Percentiles rank a stretch among this genome's conserved stretches.
Evolutionary conservation across 2,797 vertebrate species (phyloP).

Genomic region (Sebastiscus albofasciatus): DNA sequence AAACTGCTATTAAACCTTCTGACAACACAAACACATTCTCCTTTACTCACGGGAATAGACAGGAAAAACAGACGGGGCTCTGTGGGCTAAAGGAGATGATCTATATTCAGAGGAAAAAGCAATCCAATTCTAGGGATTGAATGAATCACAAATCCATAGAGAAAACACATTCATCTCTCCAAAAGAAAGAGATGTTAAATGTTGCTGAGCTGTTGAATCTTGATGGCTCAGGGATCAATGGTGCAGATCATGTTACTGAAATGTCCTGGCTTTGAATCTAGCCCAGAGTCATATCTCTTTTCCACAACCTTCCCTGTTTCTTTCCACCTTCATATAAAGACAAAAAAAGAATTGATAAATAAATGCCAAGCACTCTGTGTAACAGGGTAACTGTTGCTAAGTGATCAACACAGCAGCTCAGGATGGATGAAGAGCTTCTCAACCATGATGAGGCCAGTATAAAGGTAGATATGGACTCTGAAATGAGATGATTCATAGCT

Average conservation of each 20-base stretch:
- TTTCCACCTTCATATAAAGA: background rate
- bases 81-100: background rate
- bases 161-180: background rate
- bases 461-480: background rate
- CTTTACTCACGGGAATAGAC: background rate
- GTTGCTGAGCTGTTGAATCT: background rate
- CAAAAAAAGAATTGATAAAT: background rate
- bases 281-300: background rate
- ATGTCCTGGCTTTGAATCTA: background rate
- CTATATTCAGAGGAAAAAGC: background rate
- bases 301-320: background rate
- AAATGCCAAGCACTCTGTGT: background rate
- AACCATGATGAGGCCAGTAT: conserved; percentile 2
- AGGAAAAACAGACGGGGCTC: background rate
- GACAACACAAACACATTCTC: conserved; percentile 3
- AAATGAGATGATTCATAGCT: conserved; percentile 33
- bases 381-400: conserved; percentile 58
- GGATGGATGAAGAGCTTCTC: conserved; percentile 37
- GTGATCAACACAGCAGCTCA: conserved; percentile 33
- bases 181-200: background rate
- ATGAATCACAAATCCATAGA: background rate
- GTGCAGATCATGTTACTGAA: background rate
- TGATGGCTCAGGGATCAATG: background rate
- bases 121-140: background rate
- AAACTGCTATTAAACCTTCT: background rate